A percentile compares a stretch with the other conserved stretches of the same genome.
These are phyloP conservation scores for Drosophila erecta DNA, from an alignment of 1,140 invertebrate species.

Conservation along the genomic window DNA sequence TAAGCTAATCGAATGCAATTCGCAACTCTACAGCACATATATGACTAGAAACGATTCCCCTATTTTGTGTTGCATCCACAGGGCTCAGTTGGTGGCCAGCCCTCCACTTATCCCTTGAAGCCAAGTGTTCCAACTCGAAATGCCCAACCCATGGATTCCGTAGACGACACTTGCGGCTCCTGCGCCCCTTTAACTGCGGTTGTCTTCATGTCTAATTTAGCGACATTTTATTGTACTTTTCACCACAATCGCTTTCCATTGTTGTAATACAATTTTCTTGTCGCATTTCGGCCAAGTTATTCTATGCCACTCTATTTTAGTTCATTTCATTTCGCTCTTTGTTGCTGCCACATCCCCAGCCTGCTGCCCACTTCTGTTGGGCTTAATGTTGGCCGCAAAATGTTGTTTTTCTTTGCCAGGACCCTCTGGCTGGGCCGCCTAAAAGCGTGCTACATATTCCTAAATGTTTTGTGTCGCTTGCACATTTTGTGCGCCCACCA, in stretches of 20 bases:
- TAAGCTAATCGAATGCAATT: too few species aligned
- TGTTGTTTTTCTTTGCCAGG: constrained; percentile 59
- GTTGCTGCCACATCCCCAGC: constrained; percentile 42
- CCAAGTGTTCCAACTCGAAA: constrained; percentile 10
- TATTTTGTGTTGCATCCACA: constrained; percentile 10
- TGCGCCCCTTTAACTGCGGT: constrained; percentile 51
- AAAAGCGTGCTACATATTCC: constrained; percentile 65
- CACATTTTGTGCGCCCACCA: constrained; percentile 59
- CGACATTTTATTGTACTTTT: constrained; percentile 83
- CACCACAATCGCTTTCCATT: constrained; percentile 79
- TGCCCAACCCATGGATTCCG: constrained; percentile 12
- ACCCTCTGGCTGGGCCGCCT: constrained; percentile 47
- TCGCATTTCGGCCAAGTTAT: constrained; percentile 80
- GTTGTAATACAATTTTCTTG: constrained; percentile 82
- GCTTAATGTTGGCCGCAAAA: constrained; percentile 66
- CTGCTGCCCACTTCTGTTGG: constrained; percentile 13
- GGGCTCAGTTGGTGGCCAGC: constrained; percentile 36
- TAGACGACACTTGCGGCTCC: constrained; percentile 19
- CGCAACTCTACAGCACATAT: too few species aligned
- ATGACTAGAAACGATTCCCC: not conserved
- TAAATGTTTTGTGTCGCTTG: constrained; percentile 72
- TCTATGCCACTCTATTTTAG: constrained; percentile 51
- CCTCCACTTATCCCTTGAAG: constrained; percentile 17
- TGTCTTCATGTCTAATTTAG: constrained; percentile 81
- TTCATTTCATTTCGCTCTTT: constrained; percentile 52